Evolutionary conservation across 2,797 vertebrate species (phyloP).

Genomic region (Onychomys leucogaster): DNA sequence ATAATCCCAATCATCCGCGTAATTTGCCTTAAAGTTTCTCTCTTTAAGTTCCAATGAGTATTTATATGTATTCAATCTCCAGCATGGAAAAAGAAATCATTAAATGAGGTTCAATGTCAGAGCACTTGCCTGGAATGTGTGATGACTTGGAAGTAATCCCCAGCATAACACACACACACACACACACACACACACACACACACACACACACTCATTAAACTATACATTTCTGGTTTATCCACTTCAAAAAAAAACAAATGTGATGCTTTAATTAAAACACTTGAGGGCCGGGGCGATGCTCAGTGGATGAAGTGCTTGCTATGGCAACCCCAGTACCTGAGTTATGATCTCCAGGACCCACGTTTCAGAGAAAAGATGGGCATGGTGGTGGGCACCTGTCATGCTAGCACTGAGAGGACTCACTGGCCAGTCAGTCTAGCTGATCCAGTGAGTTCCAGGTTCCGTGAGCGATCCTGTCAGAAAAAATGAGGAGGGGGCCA

Average conservation of each 20-base stretch:
- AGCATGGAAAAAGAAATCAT: background rate
- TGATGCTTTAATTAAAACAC: background rate
- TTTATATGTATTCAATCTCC: background rate
- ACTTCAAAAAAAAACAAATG: background rate
- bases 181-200: background rate
- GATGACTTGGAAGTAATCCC: background rate
- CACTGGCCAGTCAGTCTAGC: background rate
- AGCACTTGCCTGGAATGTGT: background rate
- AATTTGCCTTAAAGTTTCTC: conserved; percentile 7
- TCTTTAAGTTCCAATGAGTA: background rate
- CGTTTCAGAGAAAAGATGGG: background rate
- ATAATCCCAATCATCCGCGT: background rate
- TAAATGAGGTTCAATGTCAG: background rate
- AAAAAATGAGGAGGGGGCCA: background rate
- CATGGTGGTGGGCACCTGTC: background rate
- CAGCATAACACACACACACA: background rate
- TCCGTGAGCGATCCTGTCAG: background rate
- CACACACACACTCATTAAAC: background rate
- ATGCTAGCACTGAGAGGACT: background rate
- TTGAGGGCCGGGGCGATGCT: background rate
- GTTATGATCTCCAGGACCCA: background rate
- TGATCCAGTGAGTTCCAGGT: background rate
- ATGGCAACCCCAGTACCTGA: background rate
- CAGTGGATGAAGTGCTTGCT: background rate
- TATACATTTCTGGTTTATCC: background rate